phyloP scores from a whole-genome alignment of 2,888 invertebrate genomes.

The Apotomis turbidana region DNA sequence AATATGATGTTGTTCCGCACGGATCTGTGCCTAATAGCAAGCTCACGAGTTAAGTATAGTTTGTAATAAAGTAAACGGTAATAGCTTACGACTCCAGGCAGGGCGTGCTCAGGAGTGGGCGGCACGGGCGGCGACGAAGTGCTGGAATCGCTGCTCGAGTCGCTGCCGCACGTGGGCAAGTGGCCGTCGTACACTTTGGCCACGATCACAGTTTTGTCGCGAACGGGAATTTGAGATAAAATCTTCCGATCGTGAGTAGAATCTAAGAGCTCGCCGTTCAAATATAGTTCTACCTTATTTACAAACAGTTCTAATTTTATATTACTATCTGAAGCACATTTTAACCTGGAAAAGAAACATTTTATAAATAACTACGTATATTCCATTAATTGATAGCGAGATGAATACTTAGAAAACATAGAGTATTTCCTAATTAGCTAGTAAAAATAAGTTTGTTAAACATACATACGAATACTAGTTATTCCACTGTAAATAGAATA shows the following conservation, averaged over 20 bases:
- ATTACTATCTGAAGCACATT: slow-evolving; percentile 79
- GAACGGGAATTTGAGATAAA: slow-evolving; percentile 91
- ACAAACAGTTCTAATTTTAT: slow-evolving; percentile 96
- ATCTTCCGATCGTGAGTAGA: slow-evolving; percentile 94
- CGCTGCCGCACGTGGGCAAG: slow-evolving; percentile 78
- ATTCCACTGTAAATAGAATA: no score
- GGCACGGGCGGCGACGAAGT: slow-evolving; percentile 95
- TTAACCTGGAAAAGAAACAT: slow-evolving; percentile 66
- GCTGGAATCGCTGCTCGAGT: slow-evolving; percentile 97
- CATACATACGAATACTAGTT: no score
- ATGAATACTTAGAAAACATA: no score
- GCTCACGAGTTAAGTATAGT: no score
- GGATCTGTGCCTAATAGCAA: no score
- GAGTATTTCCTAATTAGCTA: no score
- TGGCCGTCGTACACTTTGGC: slow-evolving; percentile 80
- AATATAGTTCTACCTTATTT: slow-evolving; percentile 95
- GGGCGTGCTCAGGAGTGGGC: slow-evolving; percentile 93
- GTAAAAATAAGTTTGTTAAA: no score
- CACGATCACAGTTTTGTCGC: slow-evolving; percentile 92
- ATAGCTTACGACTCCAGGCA: slow-evolving; percentile 94
- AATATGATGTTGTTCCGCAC: no score
- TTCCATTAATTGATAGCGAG: no score
- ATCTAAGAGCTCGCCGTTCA: slow-evolving; percentile 95
- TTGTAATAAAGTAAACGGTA: no score
- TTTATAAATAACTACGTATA: no score